Evolutionary conservation across 2,113 vertebrate genomes (phyloP).

Genomic region (Myotis davidii): DNA sequence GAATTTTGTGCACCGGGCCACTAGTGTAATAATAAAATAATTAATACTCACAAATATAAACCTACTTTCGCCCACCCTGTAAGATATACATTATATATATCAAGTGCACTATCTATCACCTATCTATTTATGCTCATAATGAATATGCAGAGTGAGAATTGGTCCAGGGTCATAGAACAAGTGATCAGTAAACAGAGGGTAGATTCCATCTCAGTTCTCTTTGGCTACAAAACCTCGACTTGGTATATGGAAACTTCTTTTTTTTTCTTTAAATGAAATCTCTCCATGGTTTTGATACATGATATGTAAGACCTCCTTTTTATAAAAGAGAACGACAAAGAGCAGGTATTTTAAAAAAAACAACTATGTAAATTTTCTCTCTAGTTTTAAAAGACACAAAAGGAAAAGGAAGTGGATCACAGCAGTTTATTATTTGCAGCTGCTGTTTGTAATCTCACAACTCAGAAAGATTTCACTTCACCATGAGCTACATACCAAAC

Average conservation of each 20-base stretch:
- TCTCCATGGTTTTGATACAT: background rate
- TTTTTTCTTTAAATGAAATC: background rate
- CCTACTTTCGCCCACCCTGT: background rate
- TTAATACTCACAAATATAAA: background rate
- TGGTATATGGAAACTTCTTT: background rate
- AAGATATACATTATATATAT: background rate
- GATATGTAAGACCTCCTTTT: background rate
- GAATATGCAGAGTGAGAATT: background rate
- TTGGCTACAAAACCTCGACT: background rate
- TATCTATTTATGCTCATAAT: background rate
- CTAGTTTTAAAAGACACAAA: constrained; percentile 7
- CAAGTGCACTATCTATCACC: background rate
- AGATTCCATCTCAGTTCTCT: background rate
- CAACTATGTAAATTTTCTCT: background rate
- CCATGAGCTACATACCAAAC: background rate
- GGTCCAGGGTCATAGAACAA: background rate
- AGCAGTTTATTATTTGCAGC: background rate
- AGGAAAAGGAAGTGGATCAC: background rate
- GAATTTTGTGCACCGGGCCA: no score
- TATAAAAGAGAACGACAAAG: background rate
- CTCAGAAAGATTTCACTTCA: constrained; percentile 27
- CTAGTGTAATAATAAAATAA: no score
- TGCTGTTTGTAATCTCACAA: constrained; percentile 36
- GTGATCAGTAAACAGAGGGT: background rate
- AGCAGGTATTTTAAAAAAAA: background rate